These are phyloP conservation scores for Pocillopora damicornis DNA, from an alignment of 64 coral and sea anemone species.

Conservation along the genomic window DNA sequence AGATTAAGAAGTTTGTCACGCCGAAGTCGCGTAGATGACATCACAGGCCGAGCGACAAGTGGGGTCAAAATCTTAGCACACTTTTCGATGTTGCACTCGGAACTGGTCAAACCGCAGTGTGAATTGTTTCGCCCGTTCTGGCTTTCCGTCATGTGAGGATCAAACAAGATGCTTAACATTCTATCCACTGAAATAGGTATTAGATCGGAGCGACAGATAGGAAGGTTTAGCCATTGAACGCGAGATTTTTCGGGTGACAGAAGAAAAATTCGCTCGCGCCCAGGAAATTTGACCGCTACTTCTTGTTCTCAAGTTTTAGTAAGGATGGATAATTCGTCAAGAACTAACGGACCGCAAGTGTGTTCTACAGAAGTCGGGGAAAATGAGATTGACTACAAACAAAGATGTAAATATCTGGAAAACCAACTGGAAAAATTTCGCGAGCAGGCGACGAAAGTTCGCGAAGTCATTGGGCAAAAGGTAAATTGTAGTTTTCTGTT, in stretches of 20 bases:
- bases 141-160: background rate
- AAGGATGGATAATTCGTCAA: conserved; percentile 31
- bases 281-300: conserved; percentile 8
- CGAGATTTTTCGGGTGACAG: background rate
- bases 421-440: conserved; percentile 53
- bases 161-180: conserved; percentile 32
- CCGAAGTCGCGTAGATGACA: background rate
- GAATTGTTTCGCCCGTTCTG: conserved; percentile 3
- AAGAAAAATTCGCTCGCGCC: background rate
- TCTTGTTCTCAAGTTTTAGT: background rate
- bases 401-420: conserved; percentile 56
- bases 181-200: background rate
- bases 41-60: conserved; percentile 17
- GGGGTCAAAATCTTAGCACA: background rate
- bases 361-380: conserved; percentile 25
- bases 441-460: conserved; percentile 66
- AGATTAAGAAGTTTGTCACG: conserved; percentile 22
- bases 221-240: background rate
- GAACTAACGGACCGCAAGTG: conserved; percentile 1
- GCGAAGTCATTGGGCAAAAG: conserved; percentile 68
- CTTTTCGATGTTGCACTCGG: background rate
- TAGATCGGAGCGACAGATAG: background rate
- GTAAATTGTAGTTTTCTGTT: conserved; percentile 14
- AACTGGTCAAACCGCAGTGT: conserved; percentile 11
- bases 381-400: conserved; percentile 52